Evolutionary conservation across 2,113 vertebrate species (phyloP).

Genomic region (Epinephelus cyanopodus): DNA sequence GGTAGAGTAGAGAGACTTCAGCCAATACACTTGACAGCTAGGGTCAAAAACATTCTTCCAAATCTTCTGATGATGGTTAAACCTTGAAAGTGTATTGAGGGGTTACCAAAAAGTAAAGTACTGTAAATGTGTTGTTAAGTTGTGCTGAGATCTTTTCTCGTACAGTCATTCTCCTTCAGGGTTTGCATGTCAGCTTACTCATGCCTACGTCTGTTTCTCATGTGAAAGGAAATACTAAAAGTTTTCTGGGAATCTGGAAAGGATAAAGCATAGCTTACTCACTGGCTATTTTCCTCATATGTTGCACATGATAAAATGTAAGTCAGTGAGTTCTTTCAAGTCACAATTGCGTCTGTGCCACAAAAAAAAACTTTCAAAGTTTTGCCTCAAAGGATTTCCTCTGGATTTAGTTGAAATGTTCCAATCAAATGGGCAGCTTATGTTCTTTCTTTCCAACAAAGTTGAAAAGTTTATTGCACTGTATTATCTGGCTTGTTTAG

Average conservation of each 20-base stretch:
- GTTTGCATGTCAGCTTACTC: neutral
- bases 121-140: neutral
- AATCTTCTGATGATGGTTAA: neutral
- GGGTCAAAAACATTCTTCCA: neutral
- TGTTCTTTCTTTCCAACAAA: neutral
- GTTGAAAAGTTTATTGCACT: neutral
- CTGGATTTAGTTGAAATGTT: neutral
- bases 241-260: constrained; percentile 8
- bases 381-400: neutral
- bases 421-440: neutral
- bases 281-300: neutral
- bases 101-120: neutral
- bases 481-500: neutral
- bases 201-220: neutral
- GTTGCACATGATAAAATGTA: neutral
- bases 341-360: neutral
- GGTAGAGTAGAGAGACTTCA: neutral
- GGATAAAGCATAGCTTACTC: neutral
- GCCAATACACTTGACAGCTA: neutral
- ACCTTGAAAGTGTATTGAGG: neutral
- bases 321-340: neutral
- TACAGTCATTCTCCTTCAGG: neutral
- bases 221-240: neutral
- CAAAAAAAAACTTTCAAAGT: neutral
- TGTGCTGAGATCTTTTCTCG: neutral